These are phyloP conservation scores for Gallinago jamesoni DNA, from an alignment of 2,113 vertebrate species.

Conservation along the genomic window DNA sequence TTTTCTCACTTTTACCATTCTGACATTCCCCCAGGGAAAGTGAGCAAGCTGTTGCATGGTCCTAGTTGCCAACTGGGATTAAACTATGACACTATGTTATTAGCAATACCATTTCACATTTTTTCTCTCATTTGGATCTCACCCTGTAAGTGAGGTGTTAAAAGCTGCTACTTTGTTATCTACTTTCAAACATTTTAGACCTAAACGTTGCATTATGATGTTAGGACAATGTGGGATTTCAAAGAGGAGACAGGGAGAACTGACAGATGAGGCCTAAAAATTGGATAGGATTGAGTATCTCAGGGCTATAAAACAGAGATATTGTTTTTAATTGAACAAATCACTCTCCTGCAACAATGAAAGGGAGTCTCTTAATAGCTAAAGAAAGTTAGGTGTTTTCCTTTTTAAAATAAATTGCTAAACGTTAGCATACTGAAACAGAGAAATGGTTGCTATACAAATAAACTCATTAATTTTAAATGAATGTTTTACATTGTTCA, in stretches of 20 bases:
- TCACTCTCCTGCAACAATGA: not conserved
- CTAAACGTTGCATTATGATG: not conserved
- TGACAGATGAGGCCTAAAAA: not conserved
- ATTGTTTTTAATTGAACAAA: not conserved
- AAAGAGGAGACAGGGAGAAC: not conserved
- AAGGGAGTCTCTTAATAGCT: not conserved
- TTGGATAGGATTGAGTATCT: not conserved
- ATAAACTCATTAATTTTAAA: not conserved
- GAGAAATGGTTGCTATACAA: not conserved
- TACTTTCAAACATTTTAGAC: not conserved
- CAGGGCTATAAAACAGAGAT: not conserved
- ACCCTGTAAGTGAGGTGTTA: not conserved
- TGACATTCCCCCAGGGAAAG: not conserved
- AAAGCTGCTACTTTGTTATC: not conserved
- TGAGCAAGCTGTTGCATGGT: not conserved
- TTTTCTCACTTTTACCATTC: not conserved
- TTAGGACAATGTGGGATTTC: not conserved
- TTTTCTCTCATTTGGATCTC: not conserved
- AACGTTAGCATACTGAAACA: not conserved
- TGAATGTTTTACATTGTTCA: not conserved
- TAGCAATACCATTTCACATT: not conserved
- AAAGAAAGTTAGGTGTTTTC: not conserved
- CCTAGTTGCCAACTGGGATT: not conserved
- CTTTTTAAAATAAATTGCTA: not conserved
- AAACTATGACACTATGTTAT: not conserved